Base-by-base conservation (phyloP, 92 coral and sea anemone species). In the Hydrozoanthus gracilis region DNA sequence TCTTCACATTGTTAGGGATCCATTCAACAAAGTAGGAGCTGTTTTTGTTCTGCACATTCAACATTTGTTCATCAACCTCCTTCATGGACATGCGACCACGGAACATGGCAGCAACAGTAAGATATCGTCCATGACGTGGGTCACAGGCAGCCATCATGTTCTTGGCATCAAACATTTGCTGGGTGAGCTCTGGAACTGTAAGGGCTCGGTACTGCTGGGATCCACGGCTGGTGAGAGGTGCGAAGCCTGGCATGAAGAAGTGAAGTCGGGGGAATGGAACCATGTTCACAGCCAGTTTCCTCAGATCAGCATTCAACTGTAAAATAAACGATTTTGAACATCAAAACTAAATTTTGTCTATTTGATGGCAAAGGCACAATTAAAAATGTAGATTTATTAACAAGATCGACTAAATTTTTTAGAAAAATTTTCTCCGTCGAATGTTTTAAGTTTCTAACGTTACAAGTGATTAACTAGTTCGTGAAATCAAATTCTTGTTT, bases 111-210 rank as follows among this genome's bases (percentile, higher is more conserved):
- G 99, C 99, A 6, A 96, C 99, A 52, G 99, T 96, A 73, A 96
- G 96, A 94, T 96, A 96, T 8, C 99, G 96, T 4, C 99, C 99
- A 88, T 95, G 99, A 69, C 99, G 92, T 51, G 99, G 99, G 84
- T 96, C 99, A 78, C 99, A 96, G 48, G 99, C 99, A 71, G 99
- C 99, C 99, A 96, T 96, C 99, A 96, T 96, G 98, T 96, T 96
- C 90, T 96, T 96, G 88, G 99, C 98, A 86, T 96, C 99, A 88
- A 96, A 96, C 99, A 96, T 96, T 89, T 96, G 99, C 79, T 96
- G 99, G 35, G 99, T 96, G 54, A 96, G 95, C 93, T 96, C 99
- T 9, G 99, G 99, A 14, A 96, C 99, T 18, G 99, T 95, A 71
- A 95, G 93, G 52, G 98, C 98, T 46, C 98, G 96, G 91, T 95